Evolutionary conservation across 2,113 vertebrate genomes (phyloP), one percentile per base, ranked within the genome.

Genomic region (Pogonocichla stellata): DNA sequence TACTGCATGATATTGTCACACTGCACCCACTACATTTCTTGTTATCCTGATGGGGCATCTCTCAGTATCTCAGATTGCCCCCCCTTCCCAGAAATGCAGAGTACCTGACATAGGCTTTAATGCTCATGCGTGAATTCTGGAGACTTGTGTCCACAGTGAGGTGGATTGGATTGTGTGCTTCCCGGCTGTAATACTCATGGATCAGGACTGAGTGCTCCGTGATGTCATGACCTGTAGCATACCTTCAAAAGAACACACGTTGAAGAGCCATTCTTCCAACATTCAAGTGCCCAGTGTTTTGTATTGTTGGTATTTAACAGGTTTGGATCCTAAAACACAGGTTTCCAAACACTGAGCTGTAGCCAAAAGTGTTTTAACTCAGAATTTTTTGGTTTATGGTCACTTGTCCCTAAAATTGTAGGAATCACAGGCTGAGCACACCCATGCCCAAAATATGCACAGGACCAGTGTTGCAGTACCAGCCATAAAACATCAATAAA

Each of bases 201-300:
- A 99, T 99, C 83, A 99, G 98, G 88, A 99, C 99, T 0, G 99
- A 99, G 93, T 99, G 99, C 42, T 99, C 99, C 6, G 99, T 99
- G 98, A 99, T 99, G 97, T 99, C 99, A 8, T 99, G 99, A 58
- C 99, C 99, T 11, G 99, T 99, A 57, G 99, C 99, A 6, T 99
- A 99, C 99, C 99, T 99, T 95, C 34, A 58, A 84, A 83, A 82
- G 58, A 34, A 53, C 26, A 93, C 48, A 62, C 0, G 4, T 1
- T 92, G 48, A 90, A 38, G 33, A 88, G 31, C 7, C 18, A 12
- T 75, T 79, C 60, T 81, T 91, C 73, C 47, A 81, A 57, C 29
- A 36, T 28, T 77, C 45, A 56, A 31, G 14, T 26, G 29, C 28
- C 38, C 5, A 6, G 0, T 62, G 45, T 75, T 91, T 71, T 16